Conservation (phyloP, 2,888 invertebrate species). For the Coecobrya sp. region DNA sequence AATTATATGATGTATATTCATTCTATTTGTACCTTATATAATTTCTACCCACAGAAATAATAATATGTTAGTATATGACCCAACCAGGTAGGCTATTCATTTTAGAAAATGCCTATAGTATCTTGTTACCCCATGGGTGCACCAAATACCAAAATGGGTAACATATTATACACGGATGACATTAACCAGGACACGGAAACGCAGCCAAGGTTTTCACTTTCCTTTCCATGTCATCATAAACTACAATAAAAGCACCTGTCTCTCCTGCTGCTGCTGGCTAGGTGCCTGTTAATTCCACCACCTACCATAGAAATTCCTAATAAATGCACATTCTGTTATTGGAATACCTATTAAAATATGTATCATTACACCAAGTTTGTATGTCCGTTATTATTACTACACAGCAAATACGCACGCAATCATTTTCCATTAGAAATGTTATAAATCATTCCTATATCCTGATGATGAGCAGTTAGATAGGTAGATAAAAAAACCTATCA, state of each 20-base stretch:
- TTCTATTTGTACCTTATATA: too few relatives aligned
- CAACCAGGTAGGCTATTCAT: too few relatives aligned
- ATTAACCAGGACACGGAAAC: constrained; percentile 56
- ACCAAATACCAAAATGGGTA: neutral
- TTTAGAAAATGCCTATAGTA: neutral
- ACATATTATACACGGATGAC: constrained; percentile 55
- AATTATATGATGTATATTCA: too few relatives aligned
- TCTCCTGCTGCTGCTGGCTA: neutral
- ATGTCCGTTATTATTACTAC: neutral
- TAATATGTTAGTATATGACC: too few relatives aligned
- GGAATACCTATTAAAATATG: too few relatives aligned
- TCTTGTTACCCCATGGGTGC: neutral
- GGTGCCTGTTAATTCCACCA: neutral
- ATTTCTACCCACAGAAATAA: neutral
- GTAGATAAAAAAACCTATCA: constrained; percentile 1
- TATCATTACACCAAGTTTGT: too few relatives aligned
- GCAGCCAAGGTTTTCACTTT: constrained; percentile 63
- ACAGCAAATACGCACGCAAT: constrained; percentile 56
- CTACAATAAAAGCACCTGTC: constrained; percentile 46
- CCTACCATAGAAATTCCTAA: neutral
- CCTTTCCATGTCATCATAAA: constrained; percentile 58
- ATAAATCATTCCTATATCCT: constrained; percentile 60
- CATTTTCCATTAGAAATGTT: constrained; percentile 70
- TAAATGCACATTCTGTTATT: too few relatives aligned
- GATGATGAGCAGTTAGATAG: constrained; percentile 36